These are phyloP conservation scores for Megamerina dolium DNA, from an alignment of 2,888 invertebrate genomes.

Conservation along the genomic window DNA sequence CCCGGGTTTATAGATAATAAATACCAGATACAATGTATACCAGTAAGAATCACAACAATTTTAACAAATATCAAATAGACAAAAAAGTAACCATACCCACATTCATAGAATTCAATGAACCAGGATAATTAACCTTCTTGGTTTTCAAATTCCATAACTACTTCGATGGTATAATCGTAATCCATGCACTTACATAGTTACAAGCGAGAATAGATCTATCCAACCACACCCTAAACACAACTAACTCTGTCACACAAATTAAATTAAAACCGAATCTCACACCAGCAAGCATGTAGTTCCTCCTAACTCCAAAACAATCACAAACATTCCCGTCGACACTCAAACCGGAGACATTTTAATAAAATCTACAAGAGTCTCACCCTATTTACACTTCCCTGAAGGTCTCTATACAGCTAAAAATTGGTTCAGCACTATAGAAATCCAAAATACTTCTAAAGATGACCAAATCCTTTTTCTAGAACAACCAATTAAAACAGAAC, in stretches of 20 bases:
- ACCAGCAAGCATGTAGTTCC: conserved; percentile 4
- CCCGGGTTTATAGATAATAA: conserved; percentile 10
- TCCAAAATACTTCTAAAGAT: no score
- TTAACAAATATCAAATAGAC: conserved; percentile 5
- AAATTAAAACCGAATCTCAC: conserved; percentile 9
- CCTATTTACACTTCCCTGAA: conserved; percentile 2
- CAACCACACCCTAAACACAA: conserved; percentile 10
- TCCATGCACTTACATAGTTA: conserved; percentile 13
- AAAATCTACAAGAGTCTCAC: neutral
- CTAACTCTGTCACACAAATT: conserved; percentile 2
- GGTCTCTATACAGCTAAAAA: conserved; percentile 7
- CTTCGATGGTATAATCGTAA: conserved; percentile 19
- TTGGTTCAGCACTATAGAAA: conserved; percentile 6
- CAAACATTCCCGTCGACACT: conserved; percentile 1
- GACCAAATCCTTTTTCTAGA: no score
- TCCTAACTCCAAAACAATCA: neutral
- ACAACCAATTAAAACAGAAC: no score
- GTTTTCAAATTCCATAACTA: conserved; percentile 18
- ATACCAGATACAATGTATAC: conserved; percentile 6
- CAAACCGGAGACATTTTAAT: neutral
- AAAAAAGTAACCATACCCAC: conserved; percentile 7
- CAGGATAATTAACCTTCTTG: conserved; percentile 3
- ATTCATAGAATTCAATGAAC: no score
- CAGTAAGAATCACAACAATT: conserved; percentile 9
- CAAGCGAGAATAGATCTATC: conserved; percentile 10